These are phyloP conservation scores for Cremastobaeus sp. DNA, from an alignment of 2,888 invertebrate genomes.

Conservation along the genomic window DNA sequence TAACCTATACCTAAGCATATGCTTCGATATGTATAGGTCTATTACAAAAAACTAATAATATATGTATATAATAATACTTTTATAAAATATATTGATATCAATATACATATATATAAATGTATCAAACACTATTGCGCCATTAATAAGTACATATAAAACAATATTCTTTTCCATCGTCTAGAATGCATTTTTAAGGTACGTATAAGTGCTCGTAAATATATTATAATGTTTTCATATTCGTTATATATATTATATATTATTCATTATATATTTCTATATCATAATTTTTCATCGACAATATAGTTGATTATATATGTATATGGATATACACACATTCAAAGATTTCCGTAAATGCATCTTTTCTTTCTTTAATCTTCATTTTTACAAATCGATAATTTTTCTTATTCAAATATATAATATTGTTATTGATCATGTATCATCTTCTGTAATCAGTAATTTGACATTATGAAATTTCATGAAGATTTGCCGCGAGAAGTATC, in stretches of 20 bases:
- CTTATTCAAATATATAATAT: constrained; percentile 47
- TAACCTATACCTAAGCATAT: constrained; percentile 68
- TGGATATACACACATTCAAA: constrained; percentile 62
- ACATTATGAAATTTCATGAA: constrained; percentile 79
- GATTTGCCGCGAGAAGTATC: constrained; percentile 64
- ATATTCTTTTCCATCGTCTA: constrained; percentile 68
- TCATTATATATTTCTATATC: constrained; percentile 28
- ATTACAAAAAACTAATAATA: constrained; percentile 74
- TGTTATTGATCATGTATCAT: constrained; percentile 33
- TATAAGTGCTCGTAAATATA: constrained; percentile 62
- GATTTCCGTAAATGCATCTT: constrained; percentile 54
- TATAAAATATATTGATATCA: constrained; percentile 76
- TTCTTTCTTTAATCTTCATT: constrained; percentile 36
- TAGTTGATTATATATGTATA: constrained; percentile 65
- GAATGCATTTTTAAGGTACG: constrained; percentile 69
- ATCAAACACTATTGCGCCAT: constrained; percentile 74
- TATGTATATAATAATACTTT: constrained; percentile 73
- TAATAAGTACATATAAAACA: constrained; percentile 74
- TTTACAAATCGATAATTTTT: constrained; percentile 47
- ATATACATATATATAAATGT: constrained; percentile 67
- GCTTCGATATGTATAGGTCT: constrained; percentile 72
- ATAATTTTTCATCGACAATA: constrained; percentile 48
- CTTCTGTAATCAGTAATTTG: constrained; percentile 42
- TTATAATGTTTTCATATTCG: constrained; percentile 63
- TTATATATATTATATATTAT: too few relatives aligned